Evolutionary conservation across 2,113 vertebrate genomes (phyloP), one percentile per base, ranked within the genome.

Genomic region (Hydrolagus affinis): DNA sequence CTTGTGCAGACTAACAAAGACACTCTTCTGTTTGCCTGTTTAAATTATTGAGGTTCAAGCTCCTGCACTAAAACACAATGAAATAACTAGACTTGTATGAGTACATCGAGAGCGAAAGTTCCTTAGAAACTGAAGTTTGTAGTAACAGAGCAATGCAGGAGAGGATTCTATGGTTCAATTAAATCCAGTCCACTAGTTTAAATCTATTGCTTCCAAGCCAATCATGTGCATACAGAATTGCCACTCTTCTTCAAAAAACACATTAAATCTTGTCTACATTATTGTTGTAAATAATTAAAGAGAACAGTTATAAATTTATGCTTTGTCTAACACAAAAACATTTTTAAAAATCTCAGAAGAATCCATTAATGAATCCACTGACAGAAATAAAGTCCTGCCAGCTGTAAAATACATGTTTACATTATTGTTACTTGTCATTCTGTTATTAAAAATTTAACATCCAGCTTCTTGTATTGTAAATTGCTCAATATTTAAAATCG

Each of bases 201-300:
- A 83, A 66, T 66, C 30, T 4, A 19, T 83, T 83, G 62, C 62
- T 10, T 83, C 15, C 23, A 66, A 83, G 59, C 25, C 78, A 83
- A 83, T 19, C 62, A 19, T 83, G 62, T 30, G 60, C 30, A 83
- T 62, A 66, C 78, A 83, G 25, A 66, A 83, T 68, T 83, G 78
- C 66, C 60, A 62, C 57, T 83, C 60, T 68, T 83, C 78, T 66
- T 68, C 62, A 25, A 23, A 83, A 62, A 83, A 23, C 25, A 83
- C 78, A 83, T 83, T 83, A 83, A 83, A 83, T 66, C 78, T 83
- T 68, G 23, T 64, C 77, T 66, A 32, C 25, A 32, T 83, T 66
- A 83, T 66, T 83, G 60, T 83, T 83, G 60, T 83, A 83, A 83
- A 83, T 83, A 83, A 83, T 83, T 83, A 32, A 83, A 83, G 62